Conservation (phyloP, 1,140 invertebrate species). For the Ceratina australensis region DNA sequence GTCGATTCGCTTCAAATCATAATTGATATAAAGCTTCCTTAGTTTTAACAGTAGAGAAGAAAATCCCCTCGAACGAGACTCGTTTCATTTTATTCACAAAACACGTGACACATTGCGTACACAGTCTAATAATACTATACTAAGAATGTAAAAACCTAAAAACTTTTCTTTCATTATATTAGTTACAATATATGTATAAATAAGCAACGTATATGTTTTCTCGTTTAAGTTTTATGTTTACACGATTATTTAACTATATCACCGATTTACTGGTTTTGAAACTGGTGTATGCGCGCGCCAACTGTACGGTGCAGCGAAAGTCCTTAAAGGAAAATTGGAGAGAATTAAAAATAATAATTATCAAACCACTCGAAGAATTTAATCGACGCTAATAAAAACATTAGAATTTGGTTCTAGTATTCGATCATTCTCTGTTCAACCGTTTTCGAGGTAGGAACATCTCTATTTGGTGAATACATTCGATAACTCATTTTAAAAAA, state of each 20-base stretch:
- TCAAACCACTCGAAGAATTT: neutral
- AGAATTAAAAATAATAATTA: neutral
- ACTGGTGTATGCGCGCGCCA: conserved; percentile 50
- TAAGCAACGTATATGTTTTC: conserved; percentile 68
- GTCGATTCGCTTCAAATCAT: neutral
- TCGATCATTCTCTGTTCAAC: conserved; percentile 34
- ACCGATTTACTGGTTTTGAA: conserved; percentile 72
- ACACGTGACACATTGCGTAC: conserved; percentile 40
- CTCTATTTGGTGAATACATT: conserved; percentile 43
- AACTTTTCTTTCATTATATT: conserved; percentile 55
- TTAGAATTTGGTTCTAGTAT: conserved; percentile 55
- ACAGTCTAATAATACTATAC: conserved; percentile 65
- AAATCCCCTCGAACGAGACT: neutral
- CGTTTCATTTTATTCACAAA: neutral
- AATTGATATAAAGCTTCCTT: conserved; percentile 1
- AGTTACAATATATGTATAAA: conserved; percentile 67
- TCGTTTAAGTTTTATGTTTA: conserved; percentile 53
- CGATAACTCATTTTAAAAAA: conserved; percentile 27
- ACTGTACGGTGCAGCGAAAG: conserved; percentile 32
- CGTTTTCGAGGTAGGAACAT: conserved; percentile 39
- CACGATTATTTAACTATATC: conserved; percentile 67
- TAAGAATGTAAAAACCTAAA: conserved; percentile 69
- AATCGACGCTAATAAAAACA: neutral
- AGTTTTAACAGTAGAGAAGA: conserved; percentile 23
- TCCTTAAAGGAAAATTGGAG: conserved; percentile 19